Conservation (phyloP, 2,888 invertebrate species). For the Ctena decussata region DNA sequence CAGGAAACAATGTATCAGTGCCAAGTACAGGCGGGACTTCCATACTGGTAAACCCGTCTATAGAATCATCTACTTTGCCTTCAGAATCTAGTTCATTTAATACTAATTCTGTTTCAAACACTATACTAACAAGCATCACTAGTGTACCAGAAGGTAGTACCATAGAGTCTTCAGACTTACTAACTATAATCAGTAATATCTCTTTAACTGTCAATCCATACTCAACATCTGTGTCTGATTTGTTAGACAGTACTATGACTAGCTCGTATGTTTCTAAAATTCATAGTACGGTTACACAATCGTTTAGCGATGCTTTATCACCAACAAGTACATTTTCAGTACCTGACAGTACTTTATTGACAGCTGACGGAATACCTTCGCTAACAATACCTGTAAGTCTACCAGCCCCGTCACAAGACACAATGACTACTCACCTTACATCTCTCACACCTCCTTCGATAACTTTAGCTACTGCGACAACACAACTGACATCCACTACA, state of each 20-base stretch:
- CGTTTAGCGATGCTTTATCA: not conserved
- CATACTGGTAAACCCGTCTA: too few relatives aligned
- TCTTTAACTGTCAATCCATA: not conserved
- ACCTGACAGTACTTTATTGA: not conserved
- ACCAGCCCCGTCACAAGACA: not conserved
- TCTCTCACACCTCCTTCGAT: too few relatives aligned
- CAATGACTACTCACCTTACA: not conserved
- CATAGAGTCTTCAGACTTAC: not conserved
- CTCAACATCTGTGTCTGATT: not conserved
- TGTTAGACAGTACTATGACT: not conserved
- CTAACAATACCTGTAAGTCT: not conserved
- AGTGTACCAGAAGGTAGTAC: too few relatives aligned
- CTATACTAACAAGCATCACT: too few relatives aligned
- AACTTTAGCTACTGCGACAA: not conserved
- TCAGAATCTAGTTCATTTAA: too few relatives aligned
- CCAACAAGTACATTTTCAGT: not conserved
- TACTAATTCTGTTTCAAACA: too few relatives aligned
- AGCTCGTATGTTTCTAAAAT: not conserved
- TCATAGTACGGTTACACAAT: not conserved
- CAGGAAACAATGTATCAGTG: not conserved
- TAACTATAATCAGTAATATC: not conserved
- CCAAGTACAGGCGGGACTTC: too few relatives aligned
- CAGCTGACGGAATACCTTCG: not conserved
- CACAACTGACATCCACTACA: not conserved
- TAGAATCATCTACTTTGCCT: too few relatives aligned